These are phyloP conservation scores for Exaiptasia diaphana DNA, from an alignment of 64 coral and sea anemone species.

Conservation along the genomic window DNA sequence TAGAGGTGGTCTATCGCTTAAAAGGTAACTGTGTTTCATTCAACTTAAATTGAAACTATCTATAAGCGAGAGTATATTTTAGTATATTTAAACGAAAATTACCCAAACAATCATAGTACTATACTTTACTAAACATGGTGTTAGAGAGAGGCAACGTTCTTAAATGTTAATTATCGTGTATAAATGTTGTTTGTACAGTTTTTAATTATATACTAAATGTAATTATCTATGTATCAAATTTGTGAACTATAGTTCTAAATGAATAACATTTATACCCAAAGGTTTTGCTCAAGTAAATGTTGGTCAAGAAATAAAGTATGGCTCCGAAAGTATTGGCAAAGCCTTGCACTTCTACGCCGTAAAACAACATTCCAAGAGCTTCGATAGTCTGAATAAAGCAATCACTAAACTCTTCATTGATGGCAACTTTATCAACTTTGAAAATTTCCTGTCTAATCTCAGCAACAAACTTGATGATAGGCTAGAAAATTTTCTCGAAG, in stretches of 20 bases:
- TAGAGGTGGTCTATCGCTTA: constrained; percentile 62
- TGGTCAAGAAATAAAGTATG: constrained; percentile 47
- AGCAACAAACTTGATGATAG: background rate
- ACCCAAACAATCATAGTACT: too few relatives aligned
- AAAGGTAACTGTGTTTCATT: too few relatives aligned
- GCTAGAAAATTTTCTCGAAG: constrained; percentile 15
- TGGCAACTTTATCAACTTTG: too few relatives aligned
- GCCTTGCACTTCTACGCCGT: constrained; percentile 44
- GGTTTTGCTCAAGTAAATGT: background rate
- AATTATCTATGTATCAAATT: too few relatives aligned
- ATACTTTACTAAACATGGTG: too few relatives aligned
- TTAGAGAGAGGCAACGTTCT: too few relatives aligned
- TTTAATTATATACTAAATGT: too few relatives aligned
- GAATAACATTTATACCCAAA: background rate
- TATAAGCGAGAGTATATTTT: too few relatives aligned
- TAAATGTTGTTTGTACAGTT: too few relatives aligned
- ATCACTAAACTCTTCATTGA: constrained; percentile 62
- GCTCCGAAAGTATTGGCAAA: constrained; percentile 8
- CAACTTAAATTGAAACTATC: background rate
- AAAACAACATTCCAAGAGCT: constrained; percentile 2
- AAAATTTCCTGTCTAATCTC: too few relatives aligned
- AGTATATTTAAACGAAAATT: too few relatives aligned
- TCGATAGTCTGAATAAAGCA: constrained; percentile 48
- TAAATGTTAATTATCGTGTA: too few relatives aligned
- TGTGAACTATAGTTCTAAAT: background rate